Evolutionary conservation across 2,797 vertebrate genomes (phyloP).

Genomic region (Loris lydekkerianus): DNA sequence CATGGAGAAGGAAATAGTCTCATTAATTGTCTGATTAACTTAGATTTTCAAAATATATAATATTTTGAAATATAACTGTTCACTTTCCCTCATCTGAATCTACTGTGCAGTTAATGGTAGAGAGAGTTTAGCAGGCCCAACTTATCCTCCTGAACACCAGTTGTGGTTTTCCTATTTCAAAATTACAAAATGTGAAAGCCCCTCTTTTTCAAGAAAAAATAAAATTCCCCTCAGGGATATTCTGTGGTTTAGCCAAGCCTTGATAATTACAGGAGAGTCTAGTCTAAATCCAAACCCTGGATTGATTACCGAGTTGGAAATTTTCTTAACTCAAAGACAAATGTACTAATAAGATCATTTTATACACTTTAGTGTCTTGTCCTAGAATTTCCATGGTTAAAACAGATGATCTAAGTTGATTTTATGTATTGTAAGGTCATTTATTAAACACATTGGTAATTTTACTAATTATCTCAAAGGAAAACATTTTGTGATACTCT

Average conservation of each 20-base stretch:
- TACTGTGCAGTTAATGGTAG: neutral
- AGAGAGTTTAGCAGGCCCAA: neutral
- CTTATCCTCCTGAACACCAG: neutral
- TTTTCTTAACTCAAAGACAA: neutral
- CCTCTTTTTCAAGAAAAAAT: neutral
- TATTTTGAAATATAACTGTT: neutral
- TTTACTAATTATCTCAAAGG: neutral
- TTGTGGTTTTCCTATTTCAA: neutral
- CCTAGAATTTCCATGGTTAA: neutral
- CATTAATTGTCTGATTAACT: conserved; percentile 45
- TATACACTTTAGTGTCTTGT: neutral
- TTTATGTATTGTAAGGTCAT: neutral
- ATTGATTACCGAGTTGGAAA: neutral
- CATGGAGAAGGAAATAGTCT: neutral
- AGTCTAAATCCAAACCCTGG: neutral
- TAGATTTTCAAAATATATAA: conserved; percentile 54
- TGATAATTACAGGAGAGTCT: neutral
- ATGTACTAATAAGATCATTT: neutral
- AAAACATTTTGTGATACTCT: neutral
- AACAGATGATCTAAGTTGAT: neutral
- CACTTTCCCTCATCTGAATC: neutral
- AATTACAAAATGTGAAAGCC: neutral
- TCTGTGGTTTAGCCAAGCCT: neutral
- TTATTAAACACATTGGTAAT: neutral
- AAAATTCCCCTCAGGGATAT: neutral